Conservation (phyloP, 53 echinoderm and acorn worm species). For the Astropecten irregularis region DNA sequence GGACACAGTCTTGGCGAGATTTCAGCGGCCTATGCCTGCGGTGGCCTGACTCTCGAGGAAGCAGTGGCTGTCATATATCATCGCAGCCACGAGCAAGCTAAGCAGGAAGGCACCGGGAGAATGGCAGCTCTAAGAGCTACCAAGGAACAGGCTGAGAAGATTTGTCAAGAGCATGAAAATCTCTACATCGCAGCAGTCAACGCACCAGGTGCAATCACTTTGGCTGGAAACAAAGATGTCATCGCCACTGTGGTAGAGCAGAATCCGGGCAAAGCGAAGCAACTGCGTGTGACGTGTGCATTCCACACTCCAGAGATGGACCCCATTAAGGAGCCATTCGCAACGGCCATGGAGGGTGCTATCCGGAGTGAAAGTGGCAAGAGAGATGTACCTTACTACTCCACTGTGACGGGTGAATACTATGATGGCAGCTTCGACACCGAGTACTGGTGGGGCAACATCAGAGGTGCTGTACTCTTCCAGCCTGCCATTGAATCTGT, state of each 20-base stretch:
- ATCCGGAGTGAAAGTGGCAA: slow-evolving; percentile 69
- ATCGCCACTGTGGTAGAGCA: slow-evolving; percentile 75
- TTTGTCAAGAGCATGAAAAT: slow-evolving; percentile 74
- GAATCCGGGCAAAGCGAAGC: slow-evolving; percentile 85
- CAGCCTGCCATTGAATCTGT: slow-evolving; percentile 82
- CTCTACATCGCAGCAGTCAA: slow-evolving; percentile 94
- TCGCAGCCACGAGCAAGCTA: slow-evolving; percentile 88
- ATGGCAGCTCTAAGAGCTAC: slow-evolving; percentile 90
- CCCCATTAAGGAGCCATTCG: slow-evolving; percentile 87
- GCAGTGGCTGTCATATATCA: slow-evolving; percentile 89
- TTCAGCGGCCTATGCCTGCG: slow-evolving; percentile 93
- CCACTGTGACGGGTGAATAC: slow-evolving; percentile 82
- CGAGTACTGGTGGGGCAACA: slow-evolving; percentile 96
- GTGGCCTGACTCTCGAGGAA: slow-evolving; percentile 92
- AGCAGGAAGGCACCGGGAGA: slow-evolving; percentile 86
- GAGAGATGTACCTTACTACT: slow-evolving; percentile 77
- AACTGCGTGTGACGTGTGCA: slow-evolving; percentile 86
- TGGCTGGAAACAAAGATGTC: slow-evolving; percentile 79
- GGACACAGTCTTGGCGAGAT: slow-evolving; percentile 98
- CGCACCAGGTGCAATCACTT: slow-evolving; percentile 87
- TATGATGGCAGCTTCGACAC: slow-evolving; percentile 90
- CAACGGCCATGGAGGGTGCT: slow-evolving; percentile 76
- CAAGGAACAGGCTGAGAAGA: slow-evolving; percentile 68
- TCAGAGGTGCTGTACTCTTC: slow-evolving; percentile 86
- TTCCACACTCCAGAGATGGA: slow-evolving; percentile 99